These are phyloP conservation scores for Hippocampus mohnikei DNA, from an alignment of 2,113 vertebrate genomes.

Conservation along the genomic window DNA sequence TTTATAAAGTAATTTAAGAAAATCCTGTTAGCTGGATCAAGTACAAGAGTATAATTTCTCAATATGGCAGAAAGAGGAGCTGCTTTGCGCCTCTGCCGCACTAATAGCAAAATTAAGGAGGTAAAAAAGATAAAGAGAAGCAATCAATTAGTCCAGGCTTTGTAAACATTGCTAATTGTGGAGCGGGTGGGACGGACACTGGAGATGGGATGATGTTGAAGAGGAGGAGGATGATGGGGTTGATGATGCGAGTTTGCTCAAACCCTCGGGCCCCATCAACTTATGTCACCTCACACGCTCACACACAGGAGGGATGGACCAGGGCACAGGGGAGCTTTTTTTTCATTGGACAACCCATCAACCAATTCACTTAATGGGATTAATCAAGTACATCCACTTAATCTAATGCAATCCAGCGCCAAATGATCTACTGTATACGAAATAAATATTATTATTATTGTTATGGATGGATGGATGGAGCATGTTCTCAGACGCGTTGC, in stretches of 20 bases:
- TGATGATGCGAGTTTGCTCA: conserved; percentile 29
- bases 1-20: conserved; percentile 99
- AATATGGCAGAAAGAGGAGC: conserved; percentile 80
- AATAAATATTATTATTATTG: not conserved
- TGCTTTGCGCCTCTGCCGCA: conserved; percentile 54
- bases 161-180: conserved; percentile 67
- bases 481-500: conserved; percentile 5
- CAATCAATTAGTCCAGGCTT: conserved; percentile 73
- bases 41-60: conserved; percentile 99
- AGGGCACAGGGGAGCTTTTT: conserved; percentile 8
- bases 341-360: not conserved
- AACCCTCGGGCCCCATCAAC: conserved; percentile 37
- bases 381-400: not conserved
- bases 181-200: conserved; percentile 51
- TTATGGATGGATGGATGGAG: not conserved
- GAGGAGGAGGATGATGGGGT: conserved; percentile 7
- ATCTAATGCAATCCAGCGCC: not conserved
- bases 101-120: conserved; percentile 74
- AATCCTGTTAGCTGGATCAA: conserved; percentile 99
- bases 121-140: conserved; percentile 72
- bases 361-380: not conserved
- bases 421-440: not conserved
- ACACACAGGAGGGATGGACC: conserved; percentile 31
- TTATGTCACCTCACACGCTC: conserved; percentile 38
- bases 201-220: conserved; percentile 40